Percentiles rank a stretch among this genome's conserved stretches.
These are phyloP conservation scores for Diabrotica balteata DNA, from an alignment of 2,888 invertebrate species.

Conservation along the genomic window DNA sequence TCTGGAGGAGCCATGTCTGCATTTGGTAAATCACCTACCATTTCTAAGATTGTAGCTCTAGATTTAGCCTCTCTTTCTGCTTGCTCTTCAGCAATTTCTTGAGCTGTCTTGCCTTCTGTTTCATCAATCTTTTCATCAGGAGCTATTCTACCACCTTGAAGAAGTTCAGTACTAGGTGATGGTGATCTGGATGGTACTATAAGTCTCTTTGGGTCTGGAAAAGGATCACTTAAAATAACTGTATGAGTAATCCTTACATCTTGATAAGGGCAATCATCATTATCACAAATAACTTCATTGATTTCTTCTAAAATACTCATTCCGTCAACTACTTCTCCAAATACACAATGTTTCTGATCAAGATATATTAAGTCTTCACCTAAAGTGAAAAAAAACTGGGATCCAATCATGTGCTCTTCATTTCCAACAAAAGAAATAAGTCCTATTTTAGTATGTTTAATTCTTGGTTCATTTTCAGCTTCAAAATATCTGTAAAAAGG, in stretches of 20 bases:
- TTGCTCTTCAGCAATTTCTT: constrained; percentile 86
- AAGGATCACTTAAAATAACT: constrained; percentile 95
- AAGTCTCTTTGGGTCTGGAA: constrained; percentile 84
- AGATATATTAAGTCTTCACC: constrained; percentile 80
- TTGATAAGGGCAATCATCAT: constrained; percentile 87
- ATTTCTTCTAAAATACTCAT: constrained; percentile 84
- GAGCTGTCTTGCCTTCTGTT: constrained; percentile 79
- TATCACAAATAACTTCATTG: constrained; percentile 94
- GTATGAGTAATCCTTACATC: constrained; percentile 97
- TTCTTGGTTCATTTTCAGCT: constrained; percentile 87
- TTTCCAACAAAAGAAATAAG: constrained; percentile 94
- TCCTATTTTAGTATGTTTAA: constrained; percentile 87
- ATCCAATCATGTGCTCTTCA: constrained; percentile 87
- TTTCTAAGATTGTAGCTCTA: constrained; percentile 95
- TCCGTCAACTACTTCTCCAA: constrained; percentile 95
- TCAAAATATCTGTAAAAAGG: constrained; percentile 74
- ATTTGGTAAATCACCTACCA: constrained; percentile 97
- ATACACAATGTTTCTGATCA: constrained; percentile 91
- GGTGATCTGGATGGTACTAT: constrained; percentile 86
- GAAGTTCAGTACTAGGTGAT: constrained; percentile 81
- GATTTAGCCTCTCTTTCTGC: constrained; percentile 94
- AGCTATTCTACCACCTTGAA: constrained; percentile 84
- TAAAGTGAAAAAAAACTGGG: constrained; percentile 96
- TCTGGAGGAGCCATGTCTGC: constrained; percentile 98
- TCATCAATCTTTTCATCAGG: constrained; percentile 95